Percentiles rank a stretch among this genome's conserved stretches.
Conservation (phyloP, 1,140 invertebrate genomes). For the Riptortus pedestris region DNA sequence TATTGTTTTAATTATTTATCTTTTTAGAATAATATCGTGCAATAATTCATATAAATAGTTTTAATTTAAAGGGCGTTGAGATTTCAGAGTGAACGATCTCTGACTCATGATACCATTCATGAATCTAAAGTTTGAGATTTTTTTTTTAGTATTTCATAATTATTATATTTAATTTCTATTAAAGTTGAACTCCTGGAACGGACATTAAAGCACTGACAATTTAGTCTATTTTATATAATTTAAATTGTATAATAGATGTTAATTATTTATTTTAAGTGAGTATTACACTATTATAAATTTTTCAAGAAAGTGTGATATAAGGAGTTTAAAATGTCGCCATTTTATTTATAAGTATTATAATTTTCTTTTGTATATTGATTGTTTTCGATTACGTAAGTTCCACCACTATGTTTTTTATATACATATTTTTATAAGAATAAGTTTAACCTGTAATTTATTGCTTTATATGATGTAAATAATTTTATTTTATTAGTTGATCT, state of each 20-base stretch:
- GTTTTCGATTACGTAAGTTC: neutral
- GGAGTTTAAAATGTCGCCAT: conserved; percentile 5
- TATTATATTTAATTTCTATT: neutral
- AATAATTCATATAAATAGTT: no score
- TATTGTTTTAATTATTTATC: no score
- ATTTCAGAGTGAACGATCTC: no score
- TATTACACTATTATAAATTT: neutral
- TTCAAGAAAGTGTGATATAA: neutral
- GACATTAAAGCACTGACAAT: neutral
- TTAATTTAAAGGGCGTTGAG: no score
- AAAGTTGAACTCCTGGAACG: conserved; percentile 3
- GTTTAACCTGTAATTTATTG: conserved; percentile 4
- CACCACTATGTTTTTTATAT: conserved; percentile 12
- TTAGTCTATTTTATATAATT: neutral
- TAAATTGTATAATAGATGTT: neutral
- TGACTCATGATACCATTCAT: no score
- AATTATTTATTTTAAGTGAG: neutral
- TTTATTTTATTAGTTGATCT: conserved; percentile 13
- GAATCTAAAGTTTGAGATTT: no score
- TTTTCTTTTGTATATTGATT: conserved; percentile 3
- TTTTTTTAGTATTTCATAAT: neutral
- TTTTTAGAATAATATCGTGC: no score
- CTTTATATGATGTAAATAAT: conserved; percentile 9
- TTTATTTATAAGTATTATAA: conserved; percentile 2
- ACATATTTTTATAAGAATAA: conserved; percentile 8